These are phyloP conservation scores for Scaptomyza graminum DNA, from an alignment of 1,140 invertebrate species.

Conservation along the genomic window DNA sequence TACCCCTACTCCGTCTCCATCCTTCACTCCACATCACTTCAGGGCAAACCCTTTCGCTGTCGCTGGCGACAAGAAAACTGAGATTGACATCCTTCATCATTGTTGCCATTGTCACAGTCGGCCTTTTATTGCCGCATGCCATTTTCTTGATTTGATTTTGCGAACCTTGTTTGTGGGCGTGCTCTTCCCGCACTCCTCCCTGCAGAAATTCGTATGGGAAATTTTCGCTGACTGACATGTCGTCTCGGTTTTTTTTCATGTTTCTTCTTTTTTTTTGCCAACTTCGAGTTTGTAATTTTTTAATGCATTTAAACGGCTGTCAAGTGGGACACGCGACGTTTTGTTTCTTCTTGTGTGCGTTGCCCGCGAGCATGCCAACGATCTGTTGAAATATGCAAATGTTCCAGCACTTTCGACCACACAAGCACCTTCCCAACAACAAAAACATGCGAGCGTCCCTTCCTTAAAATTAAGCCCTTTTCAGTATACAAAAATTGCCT, in stretches of 20 bases:
- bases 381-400: slow-evolving; percentile 57
- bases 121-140: slow-evolving; percentile 50
- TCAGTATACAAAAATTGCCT: slow-evolving; percentile 69
- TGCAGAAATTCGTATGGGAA: slow-evolving; percentile 68
- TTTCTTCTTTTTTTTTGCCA: slow-evolving; percentile 24
- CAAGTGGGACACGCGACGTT: slow-evolving; percentile 62
- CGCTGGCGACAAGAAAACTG: slow-evolving; percentile 30
- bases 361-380: slow-evolving; percentile 24
- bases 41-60: slow-evolving; percentile 63
- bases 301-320: slow-evolving; percentile 79
- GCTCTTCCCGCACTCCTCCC: neutral
- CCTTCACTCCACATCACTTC: too few relatives aligned
- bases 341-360: slow-evolving; percentile 48
- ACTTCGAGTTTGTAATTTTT: slow-evolving; percentile 61
- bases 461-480: slow-evolving; percentile 62
- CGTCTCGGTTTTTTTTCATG: slow-evolving; percentile 14
- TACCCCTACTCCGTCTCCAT: neutral
- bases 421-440: too few relatives aligned
- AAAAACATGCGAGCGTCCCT: slow-evolving; percentile 37
- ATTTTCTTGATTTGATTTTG: slow-evolving; percentile 64
- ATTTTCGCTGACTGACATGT: slow-evolving; percentile 60
- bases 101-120: slow-evolving; percentile 33
- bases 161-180: slow-evolving; percentile 56
- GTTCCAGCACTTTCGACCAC: slow-evolving; percentile 40
- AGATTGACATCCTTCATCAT: slow-evolving; percentile 21